Percentiles rank a stretch among this genome's conserved stretches.
phyloP scores from a whole-genome alignment of 1,140 invertebrate genomes.

The Pissodes strobi region DNA sequence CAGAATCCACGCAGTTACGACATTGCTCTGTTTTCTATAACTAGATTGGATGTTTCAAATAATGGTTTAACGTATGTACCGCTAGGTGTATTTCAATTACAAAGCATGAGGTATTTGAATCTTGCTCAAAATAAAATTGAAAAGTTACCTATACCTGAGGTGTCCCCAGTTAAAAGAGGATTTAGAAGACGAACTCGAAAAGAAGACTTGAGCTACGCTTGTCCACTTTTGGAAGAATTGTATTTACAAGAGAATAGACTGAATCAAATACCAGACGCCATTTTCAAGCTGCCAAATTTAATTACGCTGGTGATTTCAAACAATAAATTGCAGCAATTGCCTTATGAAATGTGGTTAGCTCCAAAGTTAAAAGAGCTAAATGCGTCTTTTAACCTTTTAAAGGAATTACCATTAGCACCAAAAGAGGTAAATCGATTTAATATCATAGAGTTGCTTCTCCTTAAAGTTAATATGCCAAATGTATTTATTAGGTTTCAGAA shows the following conservation, averaged over 20 bases:
- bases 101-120: conserved; percentile 80
- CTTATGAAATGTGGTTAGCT: conserved; percentile 87
- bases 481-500: no score
- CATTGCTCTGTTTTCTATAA: conserved; percentile 85
- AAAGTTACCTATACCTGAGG: conserved; percentile 62
- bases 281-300: conserved; percentile 82
- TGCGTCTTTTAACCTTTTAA: conserved; percentile 86
- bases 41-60: conserved; percentile 90
- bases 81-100: conserved; percentile 79
- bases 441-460: no score
- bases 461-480: no score
- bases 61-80: conserved; percentile 86
- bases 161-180: conserved; percentile 49
- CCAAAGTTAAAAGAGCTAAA: conserved; percentile 89
- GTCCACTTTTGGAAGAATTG: conserved; percentile 85
- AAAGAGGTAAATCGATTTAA: conserved; percentile 56
- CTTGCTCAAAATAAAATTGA: conserved; percentile 87
- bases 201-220: conserved; percentile 62
- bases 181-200: conserved; percentile 47
- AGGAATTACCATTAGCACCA: conserved; percentile 71
- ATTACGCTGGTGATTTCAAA: conserved; percentile 88
- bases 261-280: conserved; percentile 74
- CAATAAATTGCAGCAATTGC: conserved; percentile 88
- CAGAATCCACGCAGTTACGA: conserved; percentile 70
- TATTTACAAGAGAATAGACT: conserved; percentile 88